Conservation (phyloP, 2,888 invertebrate species). For the Homarus gammarus region DNA sequence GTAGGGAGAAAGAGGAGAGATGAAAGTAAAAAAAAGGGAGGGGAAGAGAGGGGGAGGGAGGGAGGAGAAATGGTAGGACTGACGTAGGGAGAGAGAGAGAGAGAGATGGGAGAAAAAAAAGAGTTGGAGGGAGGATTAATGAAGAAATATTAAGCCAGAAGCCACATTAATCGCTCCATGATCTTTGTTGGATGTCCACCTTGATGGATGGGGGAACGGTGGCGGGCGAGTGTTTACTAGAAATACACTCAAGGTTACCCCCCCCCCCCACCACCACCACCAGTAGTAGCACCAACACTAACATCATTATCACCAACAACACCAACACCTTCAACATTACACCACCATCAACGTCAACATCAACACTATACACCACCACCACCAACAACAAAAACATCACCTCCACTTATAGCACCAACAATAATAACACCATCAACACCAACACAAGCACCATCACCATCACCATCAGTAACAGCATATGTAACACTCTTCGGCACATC, state of each 20-base stretch:
- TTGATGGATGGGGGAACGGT: neutral
- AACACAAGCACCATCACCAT: too few species aligned
- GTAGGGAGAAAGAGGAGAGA: neutral
- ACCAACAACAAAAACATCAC: too few species aligned
- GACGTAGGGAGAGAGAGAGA: neutral
- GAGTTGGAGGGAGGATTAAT: neutral
- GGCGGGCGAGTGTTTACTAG: neutral
- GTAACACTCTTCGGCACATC: neutral
- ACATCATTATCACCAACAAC: neutral
- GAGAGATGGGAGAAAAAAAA: neutral
- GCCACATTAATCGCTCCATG: constrained; percentile 21
- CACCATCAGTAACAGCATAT: neutral
- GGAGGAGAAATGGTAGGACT: neutral
- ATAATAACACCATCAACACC: too few species aligned
- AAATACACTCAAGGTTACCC: too few species aligned
- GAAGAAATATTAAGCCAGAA: constrained; percentile 29
- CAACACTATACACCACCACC: too few species aligned
- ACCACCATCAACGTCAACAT: too few species aligned
- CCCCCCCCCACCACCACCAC: neutral
- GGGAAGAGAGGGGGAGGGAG: neutral
- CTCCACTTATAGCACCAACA: too few species aligned
- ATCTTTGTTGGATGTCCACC: constrained; percentile 12
- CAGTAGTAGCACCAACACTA: neutral
- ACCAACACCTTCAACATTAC: too few species aligned
- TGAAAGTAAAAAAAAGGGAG: neutral